These are phyloP conservation scores for Andrena praecox DNA, from an alignment of 2,888 invertebrate species.

Conservation along the genomic window DNA sequence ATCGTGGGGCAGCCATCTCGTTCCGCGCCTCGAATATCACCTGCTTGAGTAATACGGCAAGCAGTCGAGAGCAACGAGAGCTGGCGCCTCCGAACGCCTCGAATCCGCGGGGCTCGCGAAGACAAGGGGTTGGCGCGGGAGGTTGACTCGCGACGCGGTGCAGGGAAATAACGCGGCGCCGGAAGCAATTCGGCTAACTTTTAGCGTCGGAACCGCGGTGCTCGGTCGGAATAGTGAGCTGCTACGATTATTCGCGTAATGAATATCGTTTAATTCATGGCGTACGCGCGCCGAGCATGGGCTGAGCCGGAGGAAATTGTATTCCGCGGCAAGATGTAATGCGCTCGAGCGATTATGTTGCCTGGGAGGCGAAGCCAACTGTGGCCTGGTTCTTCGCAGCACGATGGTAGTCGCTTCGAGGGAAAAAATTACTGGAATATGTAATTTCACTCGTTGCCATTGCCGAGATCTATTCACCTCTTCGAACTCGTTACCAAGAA, in stretches of 20 bases:
- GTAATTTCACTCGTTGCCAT: not conserved
- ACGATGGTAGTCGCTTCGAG: not conserved
- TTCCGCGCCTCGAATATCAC: slow-evolving; percentile 58
- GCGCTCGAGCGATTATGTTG: slow-evolving; percentile 28
- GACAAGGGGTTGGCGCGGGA: not conserved
- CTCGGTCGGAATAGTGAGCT: slow-evolving; percentile 41
- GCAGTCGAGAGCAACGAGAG: slow-evolving; percentile 35
- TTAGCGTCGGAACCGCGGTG: slow-evolving; percentile 20
- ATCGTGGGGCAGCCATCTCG: no score
- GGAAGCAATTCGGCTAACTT: slow-evolving; percentile 50
- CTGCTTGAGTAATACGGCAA: not conserved
- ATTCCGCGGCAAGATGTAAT: slow-evolving; percentile 41
- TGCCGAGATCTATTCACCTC: not conserved
- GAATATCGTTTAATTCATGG: slow-evolving; percentile 55
- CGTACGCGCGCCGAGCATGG: slow-evolving; percentile 13
- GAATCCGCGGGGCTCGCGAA: slow-evolving; percentile 4
- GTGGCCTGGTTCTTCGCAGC: not conserved
- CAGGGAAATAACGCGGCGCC: slow-evolving; percentile 29
- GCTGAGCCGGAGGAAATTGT: slow-evolving; percentile 43
- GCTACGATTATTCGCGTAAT: slow-evolving; percentile 45
- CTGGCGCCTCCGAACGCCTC: not conserved
- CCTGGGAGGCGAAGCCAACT: slow-evolving; percentile 17
- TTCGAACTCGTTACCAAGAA: not conserved
- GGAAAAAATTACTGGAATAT: slow-evolving; percentile 6
- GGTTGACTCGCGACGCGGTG: slow-evolving; percentile 5